Conservation (phyloP, 1,140 invertebrate genomes). For the Dinoponera quadriceps region DNA sequence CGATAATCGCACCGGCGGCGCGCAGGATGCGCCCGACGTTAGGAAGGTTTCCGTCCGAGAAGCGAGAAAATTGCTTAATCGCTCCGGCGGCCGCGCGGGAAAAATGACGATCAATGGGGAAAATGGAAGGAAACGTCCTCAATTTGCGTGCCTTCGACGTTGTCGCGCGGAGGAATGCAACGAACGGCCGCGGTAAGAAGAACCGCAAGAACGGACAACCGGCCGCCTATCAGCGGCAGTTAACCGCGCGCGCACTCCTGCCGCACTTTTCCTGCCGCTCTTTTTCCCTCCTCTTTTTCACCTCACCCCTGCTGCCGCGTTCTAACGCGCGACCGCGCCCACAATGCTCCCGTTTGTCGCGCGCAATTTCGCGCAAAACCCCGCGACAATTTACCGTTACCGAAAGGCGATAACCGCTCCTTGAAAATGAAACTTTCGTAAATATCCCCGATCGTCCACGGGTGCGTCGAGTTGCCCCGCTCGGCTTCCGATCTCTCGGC, state of each 20-base stretch:
- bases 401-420: not conserved
- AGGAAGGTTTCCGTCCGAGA: constrained; percentile 18
- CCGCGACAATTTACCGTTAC: constrained; percentile 26
- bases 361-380: constrained; percentile 55
- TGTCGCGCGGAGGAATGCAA: constrained; percentile 63
- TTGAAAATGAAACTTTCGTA: not conserved
- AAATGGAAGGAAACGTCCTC: constrained; percentile 39
- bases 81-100: not conserved
- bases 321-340: constrained; percentile 78
- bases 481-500: constrained; percentile 18
- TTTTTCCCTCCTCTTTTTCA: constrained; percentile 56
- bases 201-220: constrained; percentile 76
- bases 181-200: constrained; percentile 67
- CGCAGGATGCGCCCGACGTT: not conserved
- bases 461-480: no score
- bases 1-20: not conserved
- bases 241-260: constrained; percentile 63
- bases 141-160: constrained; percentile 42
- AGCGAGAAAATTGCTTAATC: constrained; percentile 52
- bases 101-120: constrained; percentile 18
- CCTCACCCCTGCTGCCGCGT: constrained; percentile 68
- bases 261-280: constrained; percentile 50
- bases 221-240: constrained; percentile 65
- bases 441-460: not conserved
- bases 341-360: constrained; percentile 56